Conservation (phyloP, 1,140 invertebrate species). For the Mylabris phalerata region DNA sequence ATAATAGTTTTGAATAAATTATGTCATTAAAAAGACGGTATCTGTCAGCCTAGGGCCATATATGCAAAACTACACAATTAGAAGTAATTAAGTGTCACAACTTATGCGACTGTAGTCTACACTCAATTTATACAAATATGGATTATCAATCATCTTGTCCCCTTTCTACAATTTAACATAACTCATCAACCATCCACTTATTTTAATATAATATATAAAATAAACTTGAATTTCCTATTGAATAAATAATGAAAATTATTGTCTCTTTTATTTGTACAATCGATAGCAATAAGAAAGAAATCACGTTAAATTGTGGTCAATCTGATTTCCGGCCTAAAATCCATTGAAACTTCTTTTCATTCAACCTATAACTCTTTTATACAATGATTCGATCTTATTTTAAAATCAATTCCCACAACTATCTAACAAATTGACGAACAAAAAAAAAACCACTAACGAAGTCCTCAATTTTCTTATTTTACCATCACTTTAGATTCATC, state of each 20-base stretch:
- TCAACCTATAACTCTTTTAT: not conserved
- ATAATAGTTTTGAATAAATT: constrained; percentile 5
- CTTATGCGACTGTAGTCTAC: not conserved
- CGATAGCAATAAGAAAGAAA: not conserved
- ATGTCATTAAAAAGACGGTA: constrained; percentile 13
- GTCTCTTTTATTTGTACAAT: not conserved
- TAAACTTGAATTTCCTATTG: not conserved
- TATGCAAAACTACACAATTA: constrained; percentile 8
- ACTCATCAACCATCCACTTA: not conserved
- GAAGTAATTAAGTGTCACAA: constrained; percentile 14
- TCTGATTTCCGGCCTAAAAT: constrained; percentile 12
- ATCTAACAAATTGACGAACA: not conserved
- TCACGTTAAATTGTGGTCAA: constrained; percentile 13
- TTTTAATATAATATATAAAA: not conserved
- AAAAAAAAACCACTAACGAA: constrained; percentile 8
- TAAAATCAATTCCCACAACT: not conserved
- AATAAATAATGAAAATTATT: no score
- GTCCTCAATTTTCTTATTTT: constrained; percentile 5
- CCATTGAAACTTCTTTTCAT: constrained; percentile 8
- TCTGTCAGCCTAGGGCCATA: constrained; percentile 4
- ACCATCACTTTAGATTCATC: not conserved
- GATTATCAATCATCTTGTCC: not conserved
- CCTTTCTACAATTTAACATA: not conserved
- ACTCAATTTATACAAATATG: not conserved
- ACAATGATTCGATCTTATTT: not conserved